Base-by-base conservation (phyloP, 2,113 vertebrate genomes). In the Eulemur rufifrons region DNA sequence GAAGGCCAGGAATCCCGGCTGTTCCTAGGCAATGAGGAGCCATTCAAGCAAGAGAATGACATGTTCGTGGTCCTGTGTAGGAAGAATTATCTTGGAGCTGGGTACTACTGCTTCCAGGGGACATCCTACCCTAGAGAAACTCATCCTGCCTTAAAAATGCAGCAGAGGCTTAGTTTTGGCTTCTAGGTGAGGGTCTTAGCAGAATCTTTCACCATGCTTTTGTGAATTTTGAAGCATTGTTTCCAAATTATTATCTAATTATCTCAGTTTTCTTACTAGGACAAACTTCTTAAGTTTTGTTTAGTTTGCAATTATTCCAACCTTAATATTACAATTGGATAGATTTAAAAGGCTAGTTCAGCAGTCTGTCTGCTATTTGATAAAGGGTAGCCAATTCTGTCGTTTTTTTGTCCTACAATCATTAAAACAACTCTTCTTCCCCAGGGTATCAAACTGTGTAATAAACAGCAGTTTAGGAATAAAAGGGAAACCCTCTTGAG, bases 321-420 rank as follows among this genome's bases (percentile, higher is more conserved):
- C 64, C 45, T 97, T 95, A 86, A 71, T 63, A 95, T 76, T 85
- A 88, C 78, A 95, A 85, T 21, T 52, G 34, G n/a, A 89, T 68
- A 84, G n/a, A 86, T 50, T 84, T 82, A 32, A 86, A 86, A 76
- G 34, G 42, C 47, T 69, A 89, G 29, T 69, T 96, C 69, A 95
- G 76, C 39, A 89, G 29, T 76, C 23, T 20, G 39, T 20, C 52
- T 71, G 34, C 11, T 84, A 84, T 39, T 77, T 89, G 91, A 86
- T 84, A 95, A 91, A 96, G 29, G 25, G n/a, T 52, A 89, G 59
- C n/a, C 71, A 94, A 78, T 37, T 82, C 45, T 86, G 15, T n/a
- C 88, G 20, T 80, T 61, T 89, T 86, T 95, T 77, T 66, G 86
- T 78, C 56, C n/a, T 2, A 52, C 80, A 21, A 85, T 61, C 42